Base-by-base conservation (phyloP, 2,797 vertebrate genomes). In the Phoeniculus purpureus region DNA sequence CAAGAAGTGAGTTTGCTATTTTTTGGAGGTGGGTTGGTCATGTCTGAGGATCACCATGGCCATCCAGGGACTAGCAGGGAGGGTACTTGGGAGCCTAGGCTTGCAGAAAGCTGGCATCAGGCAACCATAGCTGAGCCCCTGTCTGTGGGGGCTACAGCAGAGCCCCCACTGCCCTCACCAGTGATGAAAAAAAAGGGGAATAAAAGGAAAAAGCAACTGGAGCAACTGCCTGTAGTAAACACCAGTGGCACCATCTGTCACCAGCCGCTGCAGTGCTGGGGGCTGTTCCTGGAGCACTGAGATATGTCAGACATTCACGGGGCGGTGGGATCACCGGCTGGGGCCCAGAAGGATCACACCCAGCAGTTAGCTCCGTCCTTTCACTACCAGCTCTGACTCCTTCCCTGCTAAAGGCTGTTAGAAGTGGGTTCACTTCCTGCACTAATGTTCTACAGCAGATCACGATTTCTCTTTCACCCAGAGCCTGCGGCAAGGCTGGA, bases 221-320 rank as follows among this genome's bases (percentile, higher is more conserved):
- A 82, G 40, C 77, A 65, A 71, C 54, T 25, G 27, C 25, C 74
- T 1, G 0, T 15, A 66, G 54, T 40, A 75, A 82, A 66, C 5
- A 51, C 23, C 43, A 47, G 48, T 3, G 43, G n/a, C 27, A 50
- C 68, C 82, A 61, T 66, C 59, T 61, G 71, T 12, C 51, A 9
- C 50, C 26, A 3, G 2, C 58, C 0, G 4, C 61, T 51, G n/a
- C 3, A 1, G 29, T 9, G 26, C 5, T 6, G 1, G 7, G 52
- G 34, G 50, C 59, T 2, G 2, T 14, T n/a, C 26, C 48, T 4
- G 19, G 40, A 56, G 54, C 3, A 17, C 56, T 31, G 32, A 3
- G 20, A 56, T 50, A 6, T 34, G 34, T 34, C 6, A 20, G 32
- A 40, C 21, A 10, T 12, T 37, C 18, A 17, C 6, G 1, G 52